Evolutionary conservation across 2,797 vertebrate genomes (phyloP), one percentile per base, ranked within the genome.

Genomic region (Pangasius mekongensis): DNA sequence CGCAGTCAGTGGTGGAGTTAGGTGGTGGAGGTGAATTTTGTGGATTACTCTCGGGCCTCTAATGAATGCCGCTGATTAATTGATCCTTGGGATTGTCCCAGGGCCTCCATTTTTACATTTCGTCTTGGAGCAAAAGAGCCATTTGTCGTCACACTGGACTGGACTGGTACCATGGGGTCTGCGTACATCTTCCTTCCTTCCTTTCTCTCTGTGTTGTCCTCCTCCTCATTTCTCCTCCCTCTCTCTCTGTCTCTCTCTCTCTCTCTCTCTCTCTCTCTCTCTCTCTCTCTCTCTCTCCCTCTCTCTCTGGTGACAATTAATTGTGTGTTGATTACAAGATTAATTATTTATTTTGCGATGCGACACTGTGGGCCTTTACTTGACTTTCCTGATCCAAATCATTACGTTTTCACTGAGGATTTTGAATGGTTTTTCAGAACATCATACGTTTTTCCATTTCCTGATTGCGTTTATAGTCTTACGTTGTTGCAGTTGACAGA

Each of bases 251-350:
- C 81, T 39, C 92, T 90, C 91, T n/a, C n/a, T n/a, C 93, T 95
- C 94, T 92, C 82, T 77, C 71, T 36, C 76, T 91, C 90, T 92
- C 91, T 91, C 92, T 90, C 54, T 84, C 62, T 69, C 82, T 76
- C 88, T 87, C 87, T 88, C 84, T 76, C 77, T 86, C 62, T 64
- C 89, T 91, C 62, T 60, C 90, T 86, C 92, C 76, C 71, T 86
- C 76, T 94, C 94, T 93, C 91, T 86, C 87, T 91, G 91, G 69
- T 92, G 88, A 89, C 91, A 86, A 81, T 39, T 39, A 39, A 39
- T 39, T 85, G 52, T 83, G 87, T 94, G 91, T 93, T 96, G 95
- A 95, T 96, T 95, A 94, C 89, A 86, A 67, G 83, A 87, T 92
- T 93, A 88, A 92, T 94, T 93, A 93, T 94, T 92, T 94, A 92